Evolutionary conservation across 1,140 invertebrate species (phyloP), one percentile per base, ranked within the genome.

Genomic region (Colletes latitarsis): DNA sequence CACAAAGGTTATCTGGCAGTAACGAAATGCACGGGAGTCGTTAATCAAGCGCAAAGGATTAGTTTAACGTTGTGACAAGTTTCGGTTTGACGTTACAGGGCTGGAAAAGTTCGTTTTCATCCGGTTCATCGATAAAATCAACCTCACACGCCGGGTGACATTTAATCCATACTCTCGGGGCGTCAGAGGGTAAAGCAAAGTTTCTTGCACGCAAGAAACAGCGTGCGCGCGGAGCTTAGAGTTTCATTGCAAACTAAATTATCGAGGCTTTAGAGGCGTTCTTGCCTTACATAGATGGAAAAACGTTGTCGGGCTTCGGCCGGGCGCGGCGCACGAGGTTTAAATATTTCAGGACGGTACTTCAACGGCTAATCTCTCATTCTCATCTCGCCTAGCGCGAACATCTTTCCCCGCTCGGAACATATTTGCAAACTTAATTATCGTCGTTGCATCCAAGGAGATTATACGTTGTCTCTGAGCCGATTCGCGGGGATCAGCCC

Each of bases 401-500:
- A 41, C 46, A 30, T 52, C 21, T 57, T 46, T 19, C 53, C 6
- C 5, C 4, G 21, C 19, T 30, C 9, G 14, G 43, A 49, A 58
- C 77, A 49, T 79, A 72, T 73, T 79, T 73, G 77, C 77, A 57
- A 73, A 79, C 60, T 84, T 86, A 86, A 86, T 86, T 86, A 86
- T 82, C 70, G 74, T 60, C 57, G 67, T 58, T 52, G 52, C 62
- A 63, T 67, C 55, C 57, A 19, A 43, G 39, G 62, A 69, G 73
- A 70, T 85, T 82, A 82, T 68, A 81, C 66, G 64, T 72, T 75
- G 75, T 71, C 64, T 55, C 49, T 17, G 77, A 55, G 71, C 52
- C 43, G 70, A 60, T 80, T 79, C 76, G 19, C 2, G 5, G n/a
- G 49, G 60, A 39, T 69, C 39, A 41, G 46, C 43, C 46, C 71